Percentiles rank a stretch among this genome's conserved stretches.
Evolutionary conservation across 2,797 vertebrate genomes (phyloP).

Genomic region (Pterois miles): DNA sequence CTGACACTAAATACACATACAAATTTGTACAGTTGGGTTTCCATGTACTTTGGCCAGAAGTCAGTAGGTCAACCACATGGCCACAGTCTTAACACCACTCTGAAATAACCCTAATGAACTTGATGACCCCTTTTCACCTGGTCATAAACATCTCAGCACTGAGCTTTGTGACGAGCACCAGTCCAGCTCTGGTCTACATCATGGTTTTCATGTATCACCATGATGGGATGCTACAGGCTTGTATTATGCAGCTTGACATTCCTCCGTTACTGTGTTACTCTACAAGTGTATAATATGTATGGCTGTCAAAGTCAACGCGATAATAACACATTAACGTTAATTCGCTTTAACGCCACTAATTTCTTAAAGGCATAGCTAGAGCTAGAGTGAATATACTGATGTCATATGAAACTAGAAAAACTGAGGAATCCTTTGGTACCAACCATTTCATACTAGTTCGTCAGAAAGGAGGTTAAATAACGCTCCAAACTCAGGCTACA

Average conservation of each 20-base stretch:
- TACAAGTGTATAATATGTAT: no score
- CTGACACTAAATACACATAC: not conserved
- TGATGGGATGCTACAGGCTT: slow-evolving; percentile 6
- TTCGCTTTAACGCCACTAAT: no score
- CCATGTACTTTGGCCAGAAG: not conserved
- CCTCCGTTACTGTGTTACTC: not conserved
- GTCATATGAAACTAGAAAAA: no score
- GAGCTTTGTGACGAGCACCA: slow-evolving; percentile 53
- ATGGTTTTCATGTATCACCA: slow-evolving; percentile 12
- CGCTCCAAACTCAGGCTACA: no score
- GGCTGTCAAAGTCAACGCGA: no score
- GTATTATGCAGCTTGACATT: not conserved
- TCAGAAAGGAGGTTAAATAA: no score
- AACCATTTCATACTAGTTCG: no score
- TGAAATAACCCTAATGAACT: slow-evolving; percentile 52
- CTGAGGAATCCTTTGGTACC: no score
- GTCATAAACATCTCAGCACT: slow-evolving; percentile 65
- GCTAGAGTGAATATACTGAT: no score
- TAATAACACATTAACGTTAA: no score
- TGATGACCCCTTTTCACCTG: slow-evolving; percentile 59
- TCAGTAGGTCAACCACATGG: slow-evolving; percentile 8
- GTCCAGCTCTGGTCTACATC: slow-evolving; percentile 52
- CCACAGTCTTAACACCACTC: slow-evolving; percentile 23
- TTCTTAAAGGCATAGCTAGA: no score
- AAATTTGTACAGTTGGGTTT: not conserved